Conservation (phyloP, 2,888 invertebrate species). For the Pheosia tremula region DNA sequence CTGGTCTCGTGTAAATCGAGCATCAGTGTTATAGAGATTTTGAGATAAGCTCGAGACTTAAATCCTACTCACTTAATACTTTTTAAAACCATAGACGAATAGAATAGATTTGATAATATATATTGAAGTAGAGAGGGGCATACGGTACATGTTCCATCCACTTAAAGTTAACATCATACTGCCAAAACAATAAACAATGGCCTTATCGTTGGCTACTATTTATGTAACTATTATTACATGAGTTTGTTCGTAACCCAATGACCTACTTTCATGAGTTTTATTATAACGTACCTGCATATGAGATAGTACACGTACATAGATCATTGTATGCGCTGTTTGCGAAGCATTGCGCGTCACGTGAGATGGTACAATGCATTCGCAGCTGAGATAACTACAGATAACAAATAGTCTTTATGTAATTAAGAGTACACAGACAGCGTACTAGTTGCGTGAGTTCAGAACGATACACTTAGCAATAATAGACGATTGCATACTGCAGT, state of each 20-base stretch:
- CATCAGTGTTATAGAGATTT: too few relatives aligned
- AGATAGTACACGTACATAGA: slow-evolving; percentile 39
- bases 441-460: slow-evolving; percentile 52
- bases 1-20: too few relatives aligned
- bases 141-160: background rate
- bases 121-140: too few relatives aligned
- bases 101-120: too few relatives aligned
- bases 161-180: background rate
- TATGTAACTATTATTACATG: slow-evolving; percentile 47
- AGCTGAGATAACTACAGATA: slow-evolving; percentile 46
- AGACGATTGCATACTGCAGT: slow-evolving; percentile 57
- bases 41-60: too few relatives aligned
- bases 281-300: slow-evolving; percentile 38
- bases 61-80: too few relatives aligned
- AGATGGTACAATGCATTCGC: slow-evolving; percentile 36
- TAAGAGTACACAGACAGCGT: slow-evolving; percentile 27
- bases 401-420: slow-evolving; percentile 45
- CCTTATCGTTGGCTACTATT: slow-evolving; percentile 26
- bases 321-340: slow-evolving; percentile 34
- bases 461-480: slow-evolving; percentile 55
- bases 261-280: slow-evolving; percentile 49
- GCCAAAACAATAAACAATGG: slow-evolving; percentile 33
- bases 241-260: slow-evolving; percentile 49
- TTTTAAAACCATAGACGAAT: too few relatives aligned
- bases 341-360: slow-evolving; percentile 25